phyloP scores from a whole-genome alignment of 2,113 vertebrate genomes.

The Stegastes partitus region DNA sequence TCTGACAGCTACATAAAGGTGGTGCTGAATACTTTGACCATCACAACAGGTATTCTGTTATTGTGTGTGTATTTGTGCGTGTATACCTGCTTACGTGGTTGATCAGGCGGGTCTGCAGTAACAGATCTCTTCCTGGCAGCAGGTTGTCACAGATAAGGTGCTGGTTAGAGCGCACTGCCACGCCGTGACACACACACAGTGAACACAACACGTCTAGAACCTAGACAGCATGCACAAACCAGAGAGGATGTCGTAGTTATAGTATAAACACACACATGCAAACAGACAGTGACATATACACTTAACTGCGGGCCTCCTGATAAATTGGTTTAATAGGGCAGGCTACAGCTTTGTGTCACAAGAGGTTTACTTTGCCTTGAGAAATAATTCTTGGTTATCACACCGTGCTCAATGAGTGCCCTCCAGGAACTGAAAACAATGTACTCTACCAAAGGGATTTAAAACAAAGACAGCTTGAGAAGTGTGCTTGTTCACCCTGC shows the following conservation, averaged over 20 bases:
- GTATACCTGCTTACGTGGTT: constrained; percentile 95
- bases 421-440: not conserved
- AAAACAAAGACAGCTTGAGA: not conserved
- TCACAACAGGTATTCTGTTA: not conserved
- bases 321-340: no score
- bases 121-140: constrained; percentile 92
- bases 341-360: not conserved
- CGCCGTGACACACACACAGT: constrained; percentile 95
- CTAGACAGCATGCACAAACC: constrained; percentile 75
- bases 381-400: not conserved
- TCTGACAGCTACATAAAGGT: not conserved
- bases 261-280: not conserved
- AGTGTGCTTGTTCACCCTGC: not conserved
- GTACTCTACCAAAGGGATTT: not conserved
- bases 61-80: constrained; percentile 3
- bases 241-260: constrained; percentile 11
- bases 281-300: no score
- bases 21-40: not conserved
- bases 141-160: constrained; percentile 98
- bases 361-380: not conserved
- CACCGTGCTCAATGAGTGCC: not conserved
- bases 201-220: constrained; percentile 97
- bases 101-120: constrained; percentile 93
- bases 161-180: constrained; percentile 96
- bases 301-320: no score